These are phyloP conservation scores for Brachylomia viminalis DNA, from an alignment of 2,888 invertebrate genomes.

Conservation along the genomic window DNA sequence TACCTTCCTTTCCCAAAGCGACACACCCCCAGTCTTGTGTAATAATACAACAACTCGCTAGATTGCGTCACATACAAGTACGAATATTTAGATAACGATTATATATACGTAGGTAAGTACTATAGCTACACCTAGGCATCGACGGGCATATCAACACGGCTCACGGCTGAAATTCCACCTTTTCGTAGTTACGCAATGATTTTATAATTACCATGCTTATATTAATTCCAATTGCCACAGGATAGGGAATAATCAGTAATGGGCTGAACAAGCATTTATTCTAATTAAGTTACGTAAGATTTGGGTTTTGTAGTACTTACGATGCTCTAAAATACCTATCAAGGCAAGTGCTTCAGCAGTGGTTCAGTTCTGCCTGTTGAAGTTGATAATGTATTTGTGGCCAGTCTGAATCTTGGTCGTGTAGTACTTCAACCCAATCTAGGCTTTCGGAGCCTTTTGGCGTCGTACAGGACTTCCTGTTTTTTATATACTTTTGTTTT, in stretches of 20 bases:
- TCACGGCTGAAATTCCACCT: constrained; percentile 26
- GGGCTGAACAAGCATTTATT: constrained; percentile 22
- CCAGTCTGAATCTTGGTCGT: too few relatives aligned
- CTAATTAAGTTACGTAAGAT: constrained; percentile 29
- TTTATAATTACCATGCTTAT: constrained; percentile 43
- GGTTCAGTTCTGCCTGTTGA: too few relatives aligned
- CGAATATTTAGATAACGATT: constrained; percentile 36
- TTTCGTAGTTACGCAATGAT: constrained; percentile 34
- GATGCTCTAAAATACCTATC: not conserved
- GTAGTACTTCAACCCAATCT: too few relatives aligned
- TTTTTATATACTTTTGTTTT: too few relatives aligned
- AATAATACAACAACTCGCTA: constrained; percentile 16
- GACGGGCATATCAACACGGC: constrained; percentile 17
- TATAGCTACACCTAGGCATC: not conserved
- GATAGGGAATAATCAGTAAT: constrained; percentile 40
- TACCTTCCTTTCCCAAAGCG: constrained; percentile 6
- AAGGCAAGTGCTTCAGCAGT: not conserved
- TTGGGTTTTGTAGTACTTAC: constrained; percentile 5
- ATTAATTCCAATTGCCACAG: constrained; percentile 32
- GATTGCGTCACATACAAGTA: constrained; percentile 33
- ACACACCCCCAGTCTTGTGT: constrained; percentile 44
- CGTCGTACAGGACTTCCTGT: too few relatives aligned
- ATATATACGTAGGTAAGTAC: not conserved
- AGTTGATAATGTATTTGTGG: too few relatives aligned
- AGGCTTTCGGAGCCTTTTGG: too few relatives aligned